Evolutionary conservation across 2,888 invertebrate species (phyloP).

Genomic region (Scrobipalpa costella): DNA sequence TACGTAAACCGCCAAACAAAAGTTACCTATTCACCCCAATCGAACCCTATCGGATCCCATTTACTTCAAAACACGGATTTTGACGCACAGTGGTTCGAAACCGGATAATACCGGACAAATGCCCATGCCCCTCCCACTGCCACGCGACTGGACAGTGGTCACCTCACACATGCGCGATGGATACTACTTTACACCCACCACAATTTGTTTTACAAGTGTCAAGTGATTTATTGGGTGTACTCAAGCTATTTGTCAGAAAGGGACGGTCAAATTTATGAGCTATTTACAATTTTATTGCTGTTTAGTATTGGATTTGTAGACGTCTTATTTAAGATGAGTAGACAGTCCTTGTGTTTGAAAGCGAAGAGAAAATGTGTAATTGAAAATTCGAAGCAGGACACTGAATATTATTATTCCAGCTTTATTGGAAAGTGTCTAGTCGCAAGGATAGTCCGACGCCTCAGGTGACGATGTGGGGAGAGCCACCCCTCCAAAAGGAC

Average conservation of each 20-base stretch:
- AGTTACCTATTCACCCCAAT: constrained; percentile 44
- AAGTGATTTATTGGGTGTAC: constrained; percentile 44
- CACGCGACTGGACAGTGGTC: constrained; percentile 74
- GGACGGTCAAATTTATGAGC: constrained; percentile 25
- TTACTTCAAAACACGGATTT: constrained; percentile 51
- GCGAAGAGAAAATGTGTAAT: not conserved
- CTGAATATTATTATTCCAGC: constrained; percentile 48
- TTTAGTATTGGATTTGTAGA: not conserved
- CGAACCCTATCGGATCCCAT: constrained; percentile 57
- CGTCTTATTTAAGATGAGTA: not conserved
- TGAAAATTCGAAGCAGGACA: constrained; percentile 30
- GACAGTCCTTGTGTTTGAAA: not conserved
- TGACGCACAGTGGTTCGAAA: constrained; percentile 41
- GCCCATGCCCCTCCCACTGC: constrained; percentile 65
- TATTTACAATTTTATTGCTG: not conserved
- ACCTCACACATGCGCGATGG: constrained; percentile 70
- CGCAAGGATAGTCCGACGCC: constrained; percentile 60
- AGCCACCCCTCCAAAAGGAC: constrained; percentile 64
- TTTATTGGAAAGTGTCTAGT: constrained; percentile 68
- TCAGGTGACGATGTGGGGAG: constrained; percentile 68
- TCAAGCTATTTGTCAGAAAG: constrained; percentile 18
- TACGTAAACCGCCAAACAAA: constrained; percentile 10
- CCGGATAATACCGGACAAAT: constrained; percentile 39
- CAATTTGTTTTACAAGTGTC: constrained; percentile 39
- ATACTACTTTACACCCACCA: constrained; percentile 63